phyloP scores from a whole-genome alignment of 1,140 invertebrate species.

The Drosophila tani region DNA sequence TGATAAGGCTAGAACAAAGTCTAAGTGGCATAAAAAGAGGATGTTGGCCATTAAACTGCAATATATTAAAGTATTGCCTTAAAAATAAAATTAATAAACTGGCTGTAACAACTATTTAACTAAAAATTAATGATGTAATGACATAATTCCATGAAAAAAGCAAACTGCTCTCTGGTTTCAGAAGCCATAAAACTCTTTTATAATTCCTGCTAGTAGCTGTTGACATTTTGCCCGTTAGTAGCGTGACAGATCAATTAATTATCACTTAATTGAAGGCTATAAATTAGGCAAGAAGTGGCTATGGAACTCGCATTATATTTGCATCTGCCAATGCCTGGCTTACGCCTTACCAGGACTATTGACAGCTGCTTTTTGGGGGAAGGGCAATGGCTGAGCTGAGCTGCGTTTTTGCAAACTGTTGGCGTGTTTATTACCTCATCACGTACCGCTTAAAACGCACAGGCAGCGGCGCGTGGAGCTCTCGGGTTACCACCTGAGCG shows the following conservation, averaged over 20 bases:
- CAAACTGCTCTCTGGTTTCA: too few relatives aligned
- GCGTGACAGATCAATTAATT: constrained; percentile 15
- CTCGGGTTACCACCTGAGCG: constrained; percentile 66
- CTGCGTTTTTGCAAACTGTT: constrained; percentile 47
- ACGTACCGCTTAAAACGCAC: constrained; percentile 67
- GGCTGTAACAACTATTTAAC: background rate
- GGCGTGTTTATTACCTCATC: constrained; percentile 76
- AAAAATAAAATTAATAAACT: background rate
- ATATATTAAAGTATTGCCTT: too few relatives aligned
- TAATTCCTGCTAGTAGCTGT: background rate
- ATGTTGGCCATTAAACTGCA: constrained; percentile 2
- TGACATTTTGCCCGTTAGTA: background rate
- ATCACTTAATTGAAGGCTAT: constrained; percentile 8
- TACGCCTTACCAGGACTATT: constrained; percentile 47
- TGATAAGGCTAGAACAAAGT: background rate
- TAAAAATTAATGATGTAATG: background rate
- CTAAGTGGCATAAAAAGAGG: background rate
- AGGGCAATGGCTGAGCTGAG: constrained; percentile 43
- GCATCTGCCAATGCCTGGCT: constrained; percentile 39
- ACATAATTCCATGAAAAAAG: background rate
- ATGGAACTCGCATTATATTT: constrained; percentile 15
- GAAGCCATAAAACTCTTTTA: background rate
- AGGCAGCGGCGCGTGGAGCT: constrained; percentile 59
- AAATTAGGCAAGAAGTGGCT: constrained; percentile 7
- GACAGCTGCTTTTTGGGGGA: constrained; percentile 62